These are phyloP conservation scores for Steinernema carpocapsae DNA, from an alignment of 2,888 invertebrate genomes.

Conservation along the genomic window DNA sequence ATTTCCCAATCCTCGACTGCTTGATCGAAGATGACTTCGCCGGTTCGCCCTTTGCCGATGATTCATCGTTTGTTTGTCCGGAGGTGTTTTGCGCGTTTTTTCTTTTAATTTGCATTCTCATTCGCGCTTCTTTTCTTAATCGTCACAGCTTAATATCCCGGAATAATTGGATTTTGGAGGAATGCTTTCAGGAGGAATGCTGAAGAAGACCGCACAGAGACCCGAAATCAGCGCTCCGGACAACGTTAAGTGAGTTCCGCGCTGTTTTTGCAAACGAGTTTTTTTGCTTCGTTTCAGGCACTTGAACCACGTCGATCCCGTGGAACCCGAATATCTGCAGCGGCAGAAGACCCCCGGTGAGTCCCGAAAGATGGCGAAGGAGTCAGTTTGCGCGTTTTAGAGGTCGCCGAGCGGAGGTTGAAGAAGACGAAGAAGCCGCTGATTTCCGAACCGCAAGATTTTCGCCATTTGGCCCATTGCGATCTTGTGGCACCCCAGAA, in stretches of 20 bases:
- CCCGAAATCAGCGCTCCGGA: slow-evolving; percentile 17
- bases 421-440: not conserved
- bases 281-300: not conserved
- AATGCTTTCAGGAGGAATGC: not conserved
- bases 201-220: slow-evolving; percentile 19
- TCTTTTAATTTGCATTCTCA: no score
- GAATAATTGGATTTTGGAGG: no score
- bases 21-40: no score
- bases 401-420: slow-evolving; percentile 20
- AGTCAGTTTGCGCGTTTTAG: not conserved
- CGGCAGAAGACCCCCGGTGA: slow-evolving; percentile 28
- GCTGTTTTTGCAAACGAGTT: not conserved
- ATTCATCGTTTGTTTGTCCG: no score
- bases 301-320: slow-evolving; percentile 9
- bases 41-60: no score
- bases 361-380: not conserved
- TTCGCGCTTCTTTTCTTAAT: no score
- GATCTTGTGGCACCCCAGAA: not conserved
- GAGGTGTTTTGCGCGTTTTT: no score
- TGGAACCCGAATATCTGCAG: slow-evolving; percentile 26
- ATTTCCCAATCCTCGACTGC: no score
- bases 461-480: slow-evolving; percentile 19
- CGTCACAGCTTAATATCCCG: no score
- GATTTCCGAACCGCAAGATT: slow-evolving; percentile 11
- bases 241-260: not conserved